phyloP scores from a whole-genome alignment of 2,888 invertebrate genomes.

The Drosophila tanythrix region DNA sequence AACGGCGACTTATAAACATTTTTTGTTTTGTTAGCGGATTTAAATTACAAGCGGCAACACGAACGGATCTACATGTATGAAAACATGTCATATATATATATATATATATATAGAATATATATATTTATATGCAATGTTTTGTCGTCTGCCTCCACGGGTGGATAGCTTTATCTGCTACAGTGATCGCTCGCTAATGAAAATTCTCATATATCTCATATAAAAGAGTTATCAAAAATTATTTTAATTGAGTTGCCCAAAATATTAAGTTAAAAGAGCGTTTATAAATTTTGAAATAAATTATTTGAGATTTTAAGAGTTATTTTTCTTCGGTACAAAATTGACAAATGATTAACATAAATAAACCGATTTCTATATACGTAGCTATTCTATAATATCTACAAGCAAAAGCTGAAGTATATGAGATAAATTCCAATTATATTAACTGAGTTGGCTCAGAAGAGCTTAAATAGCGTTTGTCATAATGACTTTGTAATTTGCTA shows the following conservation, averaged over 20 bases:
- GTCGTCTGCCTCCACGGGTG: conserved; percentile 32
- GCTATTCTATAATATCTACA: background rate
- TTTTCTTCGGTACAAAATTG: background rate
- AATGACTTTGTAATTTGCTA: background rate
- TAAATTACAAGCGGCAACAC: conserved; percentile 14
- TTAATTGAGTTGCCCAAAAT: background rate
- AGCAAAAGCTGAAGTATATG: background rate
- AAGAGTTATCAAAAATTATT: background rate
- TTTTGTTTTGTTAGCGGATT: conserved; percentile 21
- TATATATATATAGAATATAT: background rate
- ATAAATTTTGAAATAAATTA: background rate
- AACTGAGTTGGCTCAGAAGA: background rate
- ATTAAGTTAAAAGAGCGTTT: background rate
- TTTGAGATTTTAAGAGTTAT: background rate
- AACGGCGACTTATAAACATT: conserved; percentile 4
- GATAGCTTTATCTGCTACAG: conserved; percentile 16
- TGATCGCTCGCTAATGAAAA: background rate
- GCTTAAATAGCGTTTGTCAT: background rate
- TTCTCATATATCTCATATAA: background rate
- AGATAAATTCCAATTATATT: background rate
- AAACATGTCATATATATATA: background rate
- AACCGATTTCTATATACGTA: background rate
- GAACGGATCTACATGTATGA: background rate
- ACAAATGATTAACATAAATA: background rate
- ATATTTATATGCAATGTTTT: conserved; percentile 12